Evolutionary conservation across 2,113 vertebrate genomes (phyloP), one percentile per base, ranked within the genome.

Genomic region (Laticauda laticaudata): DNA sequence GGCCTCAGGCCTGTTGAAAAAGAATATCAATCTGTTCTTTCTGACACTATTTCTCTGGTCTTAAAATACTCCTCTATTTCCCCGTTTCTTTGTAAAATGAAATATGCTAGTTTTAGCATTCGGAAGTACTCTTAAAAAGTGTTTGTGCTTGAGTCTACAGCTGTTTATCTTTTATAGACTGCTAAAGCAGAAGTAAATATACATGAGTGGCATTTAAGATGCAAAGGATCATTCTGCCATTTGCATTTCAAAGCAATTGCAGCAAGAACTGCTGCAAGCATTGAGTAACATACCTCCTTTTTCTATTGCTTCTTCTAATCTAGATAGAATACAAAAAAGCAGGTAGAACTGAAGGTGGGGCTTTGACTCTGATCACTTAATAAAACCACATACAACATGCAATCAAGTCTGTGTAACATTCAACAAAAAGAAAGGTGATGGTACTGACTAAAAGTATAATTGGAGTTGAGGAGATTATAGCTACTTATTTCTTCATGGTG

Each of bases 221-320:
- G 54, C 81, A 91, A 91, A 91, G 20, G 34, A 86, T 26, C 90
- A 57, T 91, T 91, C 75, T 91, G 6, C 14, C 75, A 86, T 86
- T 86, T 86, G 53, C 69, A 91, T 91, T 21, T 59, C 54, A 48
- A 57, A 91, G 75, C 53, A 56, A 88, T 5, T 43, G 23, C 23
- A 56, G 51, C 53, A 85, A 53, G 61, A 59, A 43, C 55, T 26
- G 12, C 55, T 59, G 59, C 15, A 54, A 88, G 7, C 86, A 51
- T n/a, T 54, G 51, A 54, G 14, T 88, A n/a, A 88, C n/a, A 88
- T 23, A 61, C 23, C 26, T 85, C 39, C 54, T 85, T 91, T 75
- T 91, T 23, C 29, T 39, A 43, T 86, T 26, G 81, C 54, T 26
- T 26, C 4, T 20, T 54, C 61, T 53, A 69, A 69, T 69, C 61